Evolutionary conservation across 2,888 invertebrate species (phyloP).

Genomic region (Stramonita haemastoma): DNA sequence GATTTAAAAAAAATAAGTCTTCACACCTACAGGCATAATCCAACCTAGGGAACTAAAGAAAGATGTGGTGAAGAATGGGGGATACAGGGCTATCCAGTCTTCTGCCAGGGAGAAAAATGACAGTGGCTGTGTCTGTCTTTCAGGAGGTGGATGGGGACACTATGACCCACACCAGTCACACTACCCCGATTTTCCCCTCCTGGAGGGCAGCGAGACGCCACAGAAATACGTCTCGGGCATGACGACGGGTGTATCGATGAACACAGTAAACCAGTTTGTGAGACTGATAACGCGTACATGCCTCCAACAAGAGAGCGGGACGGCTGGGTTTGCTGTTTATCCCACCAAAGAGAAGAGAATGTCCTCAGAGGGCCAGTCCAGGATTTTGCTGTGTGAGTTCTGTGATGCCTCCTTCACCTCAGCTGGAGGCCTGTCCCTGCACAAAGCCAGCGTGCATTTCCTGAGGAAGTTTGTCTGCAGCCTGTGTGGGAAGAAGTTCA

Average conservation of each 20-base stretch:
- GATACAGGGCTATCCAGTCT: too few species aligned
- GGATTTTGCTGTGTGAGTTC: slow-evolving; percentile 32
- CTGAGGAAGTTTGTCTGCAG: slow-evolving; percentile 27
- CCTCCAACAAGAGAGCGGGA: background rate
- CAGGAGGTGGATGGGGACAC: background rate
- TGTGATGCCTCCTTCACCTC: slow-evolving; percentile 30
- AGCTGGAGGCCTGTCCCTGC: slow-evolving; percentile 16
- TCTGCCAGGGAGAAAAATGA: too few species aligned
- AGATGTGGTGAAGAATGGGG: too few species aligned
- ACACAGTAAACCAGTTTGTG: background rate
- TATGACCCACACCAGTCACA: background rate
- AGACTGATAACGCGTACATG: background rate
- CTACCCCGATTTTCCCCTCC: background rate
- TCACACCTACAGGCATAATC: too few species aligned
- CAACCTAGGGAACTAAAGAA: too few species aligned
- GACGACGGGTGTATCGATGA: background rate
- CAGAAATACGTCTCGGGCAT: background rate
- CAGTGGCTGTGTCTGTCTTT: slow-evolving; percentile 20
- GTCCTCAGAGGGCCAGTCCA: background rate
- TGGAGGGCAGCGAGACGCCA: background rate
- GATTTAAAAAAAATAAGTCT: too few species aligned
- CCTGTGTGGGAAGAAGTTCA: slow-evolving; percentile 16
- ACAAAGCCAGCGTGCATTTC: slow-evolving; percentile 21
- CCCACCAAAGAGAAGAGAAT: background rate
- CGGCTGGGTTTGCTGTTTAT: background rate